Conservation (phyloP, 2,113 vertebrate genomes). For the Melanerpes aurifrons region DNA sequence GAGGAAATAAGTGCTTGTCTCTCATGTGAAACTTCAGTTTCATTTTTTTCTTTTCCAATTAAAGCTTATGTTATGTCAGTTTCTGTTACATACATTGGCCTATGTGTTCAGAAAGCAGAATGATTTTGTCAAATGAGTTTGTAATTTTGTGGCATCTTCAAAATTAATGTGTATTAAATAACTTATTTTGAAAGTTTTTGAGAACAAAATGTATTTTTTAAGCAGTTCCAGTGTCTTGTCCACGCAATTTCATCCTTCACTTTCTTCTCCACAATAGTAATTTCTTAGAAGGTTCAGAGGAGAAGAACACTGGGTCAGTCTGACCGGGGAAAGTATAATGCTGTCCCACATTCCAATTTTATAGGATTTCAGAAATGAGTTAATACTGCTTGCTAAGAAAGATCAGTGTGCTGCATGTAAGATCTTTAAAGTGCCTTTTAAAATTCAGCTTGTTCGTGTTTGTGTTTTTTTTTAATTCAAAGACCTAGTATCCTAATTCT, state of each 20-base stretch:
- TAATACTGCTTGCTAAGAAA: slow-evolving; percentile 7
- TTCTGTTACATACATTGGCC: background rate
- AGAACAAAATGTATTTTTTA: slow-evolving; percentile 33
- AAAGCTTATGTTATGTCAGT: background rate
- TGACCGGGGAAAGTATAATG: slow-evolving; percentile 44
- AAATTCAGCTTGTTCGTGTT: background rate
- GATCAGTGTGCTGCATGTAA: background rate
- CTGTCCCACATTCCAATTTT: slow-evolving; percentile 11
- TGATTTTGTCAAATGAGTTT: slow-evolving; percentile 37
- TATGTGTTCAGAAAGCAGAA: background rate
- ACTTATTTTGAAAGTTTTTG: slow-evolving; percentile 12
- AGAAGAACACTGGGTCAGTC: slow-evolving; percentile 50
- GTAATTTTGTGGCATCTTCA: slow-evolving; percentile 24
- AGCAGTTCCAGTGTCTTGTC: slow-evolving; percentile 27
- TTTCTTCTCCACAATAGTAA: slow-evolving; percentile 27
- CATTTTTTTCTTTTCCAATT: background rate
- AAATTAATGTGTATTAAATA: slow-evolving; percentile 28
- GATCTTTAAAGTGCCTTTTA: background rate
- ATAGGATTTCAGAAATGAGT: slow-evolving; percentile 4
- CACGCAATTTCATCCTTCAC: slow-evolving; percentile 24
- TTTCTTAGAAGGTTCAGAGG: slow-evolving; percentile 20
- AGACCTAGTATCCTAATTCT: background rate
- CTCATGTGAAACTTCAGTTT: background rate
- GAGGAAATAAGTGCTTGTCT: background rate
- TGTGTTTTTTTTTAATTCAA: background rate